A percentile compares a stretch with the other conserved stretches of the same genome.
Evolutionary conservation across 2,888 invertebrate species (phyloP).

Genomic region (Diarsia mendica): DNA sequence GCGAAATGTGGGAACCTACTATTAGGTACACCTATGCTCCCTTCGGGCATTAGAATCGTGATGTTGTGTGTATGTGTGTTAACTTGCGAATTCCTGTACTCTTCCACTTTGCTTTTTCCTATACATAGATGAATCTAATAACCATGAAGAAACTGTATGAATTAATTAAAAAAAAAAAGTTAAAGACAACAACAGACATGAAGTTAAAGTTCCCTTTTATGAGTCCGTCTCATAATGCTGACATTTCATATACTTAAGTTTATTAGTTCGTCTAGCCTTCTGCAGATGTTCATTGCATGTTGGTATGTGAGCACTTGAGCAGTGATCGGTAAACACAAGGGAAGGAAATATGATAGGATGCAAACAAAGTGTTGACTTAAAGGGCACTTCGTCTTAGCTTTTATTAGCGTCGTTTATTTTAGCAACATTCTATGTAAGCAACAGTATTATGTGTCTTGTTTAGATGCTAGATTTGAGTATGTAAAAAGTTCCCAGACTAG

Average conservation of each 20-base stretch:
- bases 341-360: constrained; percentile 68
- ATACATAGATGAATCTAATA: background rate
- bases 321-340: constrained; percentile 43
- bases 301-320: constrained; percentile 30
- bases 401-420: constrained; percentile 62
- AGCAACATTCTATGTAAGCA: constrained; percentile 38
- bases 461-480: background rate
- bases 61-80: no score
- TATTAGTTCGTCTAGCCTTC: constrained; percentile 20
- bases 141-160: background rate
- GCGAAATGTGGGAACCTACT: no score
- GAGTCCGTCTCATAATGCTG: background rate
- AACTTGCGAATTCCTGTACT: background rate
- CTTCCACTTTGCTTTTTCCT: background rate
- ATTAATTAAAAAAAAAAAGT: background rate
- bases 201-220: background rate
- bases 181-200: background rate
- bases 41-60: no score
- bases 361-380: constrained; percentile 71
- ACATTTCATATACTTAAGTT: constrained; percentile 7
- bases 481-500: no score
- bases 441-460: background rate
- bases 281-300: constrained; percentile 41
- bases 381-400: constrained; percentile 63
- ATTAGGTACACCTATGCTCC: no score